Percentiles rank a stretch among this genome's conserved stretches.
Conservation (phyloP, 1,140 invertebrate species). For the Bicyclus anynana region DNA sequence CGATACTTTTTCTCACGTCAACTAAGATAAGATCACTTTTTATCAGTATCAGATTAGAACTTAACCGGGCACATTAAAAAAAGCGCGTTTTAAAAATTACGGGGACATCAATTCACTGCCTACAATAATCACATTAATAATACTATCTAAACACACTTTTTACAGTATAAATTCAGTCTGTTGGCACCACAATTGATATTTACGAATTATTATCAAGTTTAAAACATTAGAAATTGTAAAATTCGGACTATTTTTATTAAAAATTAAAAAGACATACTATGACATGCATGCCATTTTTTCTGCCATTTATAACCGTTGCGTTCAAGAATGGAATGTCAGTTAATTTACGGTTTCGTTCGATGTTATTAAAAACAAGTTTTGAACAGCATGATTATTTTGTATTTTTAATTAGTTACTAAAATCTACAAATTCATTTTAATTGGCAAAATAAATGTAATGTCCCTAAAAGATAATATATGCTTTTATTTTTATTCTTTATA, state of each 20-base stretch:
- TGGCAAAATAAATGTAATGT: too few relatives aligned
- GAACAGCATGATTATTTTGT: not conserved
- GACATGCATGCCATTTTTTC: slow-evolving; percentile 70
- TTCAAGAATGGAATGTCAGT: slow-evolving; percentile 54
- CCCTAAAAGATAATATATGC: too few relatives aligned
- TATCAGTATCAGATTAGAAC: slow-evolving; percentile 16
- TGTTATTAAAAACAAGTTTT: not conserved
- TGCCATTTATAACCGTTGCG: slow-evolving; percentile 65
- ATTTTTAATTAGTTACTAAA: not conserved
- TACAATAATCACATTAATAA: slow-evolving; percentile 53
- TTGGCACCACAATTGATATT: slow-evolving; percentile 42
- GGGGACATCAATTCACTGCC: slow-evolving; percentile 57
- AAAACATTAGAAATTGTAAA: slow-evolving; percentile 32
- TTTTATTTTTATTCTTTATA: too few relatives aligned
- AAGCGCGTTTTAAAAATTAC: slow-evolving; percentile 38
- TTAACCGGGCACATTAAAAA: slow-evolving; percentile 21
- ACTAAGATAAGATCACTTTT: slow-evolving; percentile 24
- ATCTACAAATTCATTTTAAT: too few relatives aligned
- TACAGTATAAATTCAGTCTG: slow-evolving; percentile 26
- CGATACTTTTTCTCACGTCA: slow-evolving; percentile 30
- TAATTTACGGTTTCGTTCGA: slow-evolving; percentile 41
- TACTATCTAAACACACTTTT: slow-evolving; percentile 30
- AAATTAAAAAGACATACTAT: slow-evolving; percentile 58
- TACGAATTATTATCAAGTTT: slow-evolving; percentile 29
- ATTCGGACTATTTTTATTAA: slow-evolving; percentile 53